Conservation (phyloP, 2,113 vertebrate genomes). For the Ascaphus truei region DNA sequence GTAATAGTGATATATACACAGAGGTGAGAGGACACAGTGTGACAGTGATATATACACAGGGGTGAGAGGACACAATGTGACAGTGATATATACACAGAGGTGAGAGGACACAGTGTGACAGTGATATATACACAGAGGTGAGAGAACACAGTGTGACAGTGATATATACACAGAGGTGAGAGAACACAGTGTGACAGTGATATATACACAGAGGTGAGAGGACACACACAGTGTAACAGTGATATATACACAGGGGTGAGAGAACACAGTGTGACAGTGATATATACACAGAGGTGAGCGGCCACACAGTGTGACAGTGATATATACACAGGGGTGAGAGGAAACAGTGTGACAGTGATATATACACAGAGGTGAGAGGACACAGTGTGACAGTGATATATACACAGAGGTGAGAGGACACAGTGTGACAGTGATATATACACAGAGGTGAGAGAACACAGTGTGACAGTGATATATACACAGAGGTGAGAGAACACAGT, state of each 20-base stretch:
- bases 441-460: neutral
- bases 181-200: neutral
- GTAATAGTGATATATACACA: slow-evolving; percentile 43
- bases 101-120: too few species aligned
- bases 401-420: slow-evolving; percentile 61
- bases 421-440: too few species aligned
- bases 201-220: slow-evolving; percentile 57
- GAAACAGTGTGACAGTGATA: too few species aligned
- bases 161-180: slow-evolving; percentile 57
- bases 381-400: neutral
- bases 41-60: too few species aligned
- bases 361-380: neutral
- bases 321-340: slow-evolving; percentile 58
- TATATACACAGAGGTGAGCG: too few species aligned
- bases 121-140: too few species aligned
- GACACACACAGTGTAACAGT: neutral
- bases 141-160: neutral
- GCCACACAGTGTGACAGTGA: neutral
- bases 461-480: slow-evolving; percentile 39
- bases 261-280: too few species aligned
- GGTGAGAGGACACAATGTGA: neutral
- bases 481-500: slow-evolving; percentile 46
- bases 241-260: slow-evolving; percentile 57
- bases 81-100: slow-evolving; percentile 47
- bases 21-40: too few species aligned